Evolutionary conservation across 1,140 invertebrate genomes (phyloP).

Genomic region (Trachelipus rathkii): DNA sequence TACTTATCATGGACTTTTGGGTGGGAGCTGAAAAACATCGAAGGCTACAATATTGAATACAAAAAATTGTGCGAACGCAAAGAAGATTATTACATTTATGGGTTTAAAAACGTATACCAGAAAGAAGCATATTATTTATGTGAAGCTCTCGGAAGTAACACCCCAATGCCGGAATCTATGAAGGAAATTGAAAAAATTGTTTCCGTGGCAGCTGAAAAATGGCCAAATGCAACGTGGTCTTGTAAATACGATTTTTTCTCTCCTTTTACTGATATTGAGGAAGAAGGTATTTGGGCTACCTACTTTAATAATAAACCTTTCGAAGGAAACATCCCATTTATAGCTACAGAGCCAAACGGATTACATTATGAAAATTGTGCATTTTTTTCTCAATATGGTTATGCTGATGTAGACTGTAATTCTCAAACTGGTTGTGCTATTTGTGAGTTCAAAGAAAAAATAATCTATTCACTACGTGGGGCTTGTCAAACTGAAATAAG

Average conservation of each 20-base stretch:
- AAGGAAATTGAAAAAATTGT: neutral
- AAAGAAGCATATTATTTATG: conserved; percentile 17
- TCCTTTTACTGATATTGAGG: conserved; percentile 18
- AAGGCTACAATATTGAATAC: neutral
- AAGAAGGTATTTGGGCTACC: conserved; percentile 10
- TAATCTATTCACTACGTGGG: conserved; percentile 1
- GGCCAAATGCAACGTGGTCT: neutral
- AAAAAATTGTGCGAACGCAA: neutral
- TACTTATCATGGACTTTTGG: conserved; percentile 16
- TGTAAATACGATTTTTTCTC: conserved; percentile 8
- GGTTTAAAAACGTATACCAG: neutral
- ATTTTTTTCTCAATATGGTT: neutral
- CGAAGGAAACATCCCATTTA: neutral
- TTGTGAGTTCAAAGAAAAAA: conserved; percentile 9
- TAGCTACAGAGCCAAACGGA: conserved; percentile 21
- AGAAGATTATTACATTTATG: neutral
- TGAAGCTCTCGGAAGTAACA: conserved; percentile 5
- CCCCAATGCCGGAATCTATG: neutral
- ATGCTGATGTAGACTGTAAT: conserved; percentile 8
- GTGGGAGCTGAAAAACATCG: neutral
- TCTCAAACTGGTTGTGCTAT: conserved; percentile 1
- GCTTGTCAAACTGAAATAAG: conserved; percentile 16
- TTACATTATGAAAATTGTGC: conserved; percentile 26
- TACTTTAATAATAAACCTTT: conserved; percentile 9
- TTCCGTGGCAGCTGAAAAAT: too few species aligned